Percentiles rank a stretch among this genome's conserved stretches.
Evolutionary conservation across 1,140 invertebrate species (phyloP).

Genomic region (Hetaerina americana): DNA sequence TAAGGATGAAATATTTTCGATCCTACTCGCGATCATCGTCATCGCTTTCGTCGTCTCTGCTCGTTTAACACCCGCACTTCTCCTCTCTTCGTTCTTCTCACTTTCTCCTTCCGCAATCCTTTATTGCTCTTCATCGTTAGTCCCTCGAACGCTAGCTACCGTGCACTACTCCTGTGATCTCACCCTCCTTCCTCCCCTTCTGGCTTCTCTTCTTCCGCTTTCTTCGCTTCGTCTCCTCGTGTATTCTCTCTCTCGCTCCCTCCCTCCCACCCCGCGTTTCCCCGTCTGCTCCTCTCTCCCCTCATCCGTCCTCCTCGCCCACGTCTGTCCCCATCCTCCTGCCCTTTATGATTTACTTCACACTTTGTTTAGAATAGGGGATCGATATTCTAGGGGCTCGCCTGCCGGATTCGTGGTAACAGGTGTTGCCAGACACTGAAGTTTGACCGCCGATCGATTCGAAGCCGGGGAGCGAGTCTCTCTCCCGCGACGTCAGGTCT

Average conservation of each 20-base stretch:
- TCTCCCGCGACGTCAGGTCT: background rate
- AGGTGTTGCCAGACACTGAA: background rate
- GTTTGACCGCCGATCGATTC: background rate
- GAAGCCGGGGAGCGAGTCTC: background rate
- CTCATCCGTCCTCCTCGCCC: background rate
- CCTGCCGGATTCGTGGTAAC: background rate
- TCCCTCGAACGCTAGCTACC: too few species aligned
- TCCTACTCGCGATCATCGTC: too few species aligned
- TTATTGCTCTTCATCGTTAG: too few species aligned
- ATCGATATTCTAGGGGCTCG: background rate
- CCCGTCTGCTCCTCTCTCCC: background rate
- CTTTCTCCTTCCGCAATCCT: too few species aligned
- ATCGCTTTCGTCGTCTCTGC: too few species aligned
- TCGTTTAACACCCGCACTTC: too few species aligned
- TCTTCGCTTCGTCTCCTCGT: background rate
- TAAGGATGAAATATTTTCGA: too few species aligned
- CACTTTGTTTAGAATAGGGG: background rate
- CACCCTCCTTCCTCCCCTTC: background rate
- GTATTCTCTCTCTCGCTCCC: background rate
- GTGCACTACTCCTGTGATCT: too few species aligned
- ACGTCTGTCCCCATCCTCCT: background rate
- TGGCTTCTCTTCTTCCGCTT: background rate
- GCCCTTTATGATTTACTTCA: background rate
- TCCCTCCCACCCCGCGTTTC: background rate
- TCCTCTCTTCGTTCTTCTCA: too few species aligned